These are phyloP conservation scores for Caiman crocodilus DNA, from an alignment of 2,797 vertebrate genomes.

Conservation along the genomic window DNA sequence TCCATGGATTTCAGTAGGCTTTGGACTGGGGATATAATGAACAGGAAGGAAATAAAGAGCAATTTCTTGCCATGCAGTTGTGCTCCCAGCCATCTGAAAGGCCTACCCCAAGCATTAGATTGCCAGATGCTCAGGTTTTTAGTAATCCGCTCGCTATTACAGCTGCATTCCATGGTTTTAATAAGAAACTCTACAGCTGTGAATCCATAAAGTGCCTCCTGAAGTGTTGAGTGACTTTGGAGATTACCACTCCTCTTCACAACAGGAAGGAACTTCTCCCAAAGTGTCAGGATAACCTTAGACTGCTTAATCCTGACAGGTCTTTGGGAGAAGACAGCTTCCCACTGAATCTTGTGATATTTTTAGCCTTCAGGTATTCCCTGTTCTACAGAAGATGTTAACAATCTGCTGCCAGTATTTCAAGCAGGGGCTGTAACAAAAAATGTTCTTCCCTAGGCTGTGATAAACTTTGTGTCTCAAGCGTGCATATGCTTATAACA, in stretches of 20 bases:
- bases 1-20: neutral
- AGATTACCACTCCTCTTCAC: slow-evolving; percentile 21
- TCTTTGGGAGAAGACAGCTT: neutral
- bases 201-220: slow-evolving; percentile 38
- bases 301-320: neutral
- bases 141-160: slow-evolving; percentile 12
- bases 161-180: slow-evolving; percentile 55
- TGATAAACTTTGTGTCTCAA: neutral
- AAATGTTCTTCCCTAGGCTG: neutral
- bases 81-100: slow-evolving; percentile 4
- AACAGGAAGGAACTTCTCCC: slow-evolving; percentile 24
- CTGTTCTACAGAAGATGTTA: neutral
- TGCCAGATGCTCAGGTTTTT: slow-evolving; percentile 39
- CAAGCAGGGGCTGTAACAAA: neutral
- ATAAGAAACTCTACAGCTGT: slow-evolving; percentile 51
- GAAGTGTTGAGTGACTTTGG: slow-evolving; percentile 41
- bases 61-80: neutral
- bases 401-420: slow-evolving; percentile 33
- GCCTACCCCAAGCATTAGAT: slow-evolving; percentile 40
- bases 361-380: slow-evolving; percentile 26
- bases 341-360: slow-evolving; percentile 43
- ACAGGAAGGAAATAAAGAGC: neutral
- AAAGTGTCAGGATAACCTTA: slow-evolving; percentile 32
- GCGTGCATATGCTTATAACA: neutral
- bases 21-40: neutral